Evolutionary conservation across 1,140 invertebrate species (phyloP).

Genomic region (Araneus ventricosus): DNA sequence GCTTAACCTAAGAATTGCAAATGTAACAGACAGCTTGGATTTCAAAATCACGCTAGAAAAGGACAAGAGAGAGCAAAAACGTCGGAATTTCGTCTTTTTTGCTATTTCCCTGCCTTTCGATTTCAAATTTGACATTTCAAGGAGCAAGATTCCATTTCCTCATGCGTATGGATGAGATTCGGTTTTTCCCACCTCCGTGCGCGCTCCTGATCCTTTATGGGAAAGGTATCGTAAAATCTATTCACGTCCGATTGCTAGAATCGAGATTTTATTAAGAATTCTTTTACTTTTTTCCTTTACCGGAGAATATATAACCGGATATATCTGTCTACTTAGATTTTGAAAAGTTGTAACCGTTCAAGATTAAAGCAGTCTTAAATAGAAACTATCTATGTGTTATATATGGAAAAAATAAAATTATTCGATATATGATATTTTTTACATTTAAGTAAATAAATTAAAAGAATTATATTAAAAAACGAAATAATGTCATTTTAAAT

Average conservation of each 20-base stretch:
- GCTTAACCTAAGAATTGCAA: constrained; percentile 33
- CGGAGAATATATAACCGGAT: neutral
- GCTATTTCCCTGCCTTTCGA: constrained; percentile 8
- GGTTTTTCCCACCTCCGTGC: neutral
- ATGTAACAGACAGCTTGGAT: constrained; percentile 28
- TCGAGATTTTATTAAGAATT: constrained; percentile 2
- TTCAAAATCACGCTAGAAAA: constrained; percentile 16
- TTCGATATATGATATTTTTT: too few species aligned
- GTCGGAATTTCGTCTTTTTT: constrained; percentile 41
- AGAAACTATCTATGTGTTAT: too few species aligned
- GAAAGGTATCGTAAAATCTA: constrained; percentile 59
- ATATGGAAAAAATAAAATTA: too few species aligned
- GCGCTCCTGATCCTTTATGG: constrained; percentile 18
- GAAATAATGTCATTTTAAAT: too few species aligned
- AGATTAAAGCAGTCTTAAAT: too few species aligned
- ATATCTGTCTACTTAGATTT: neutral
- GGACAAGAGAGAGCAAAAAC: neutral
- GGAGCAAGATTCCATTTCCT: constrained; percentile 54
- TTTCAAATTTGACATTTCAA: constrained; percentile 67
- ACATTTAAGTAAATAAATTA: too few species aligned
- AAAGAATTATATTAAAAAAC: too few species aligned
- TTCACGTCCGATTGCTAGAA: constrained; percentile 5
- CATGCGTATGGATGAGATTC: constrained; percentile 63
- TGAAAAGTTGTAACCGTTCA: too few species aligned
- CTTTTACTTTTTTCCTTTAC: neutral